phyloP scores from a whole-genome alignment of 2,797 vertebrate species.

The Ptychobarbus kaznakovi region DNA sequence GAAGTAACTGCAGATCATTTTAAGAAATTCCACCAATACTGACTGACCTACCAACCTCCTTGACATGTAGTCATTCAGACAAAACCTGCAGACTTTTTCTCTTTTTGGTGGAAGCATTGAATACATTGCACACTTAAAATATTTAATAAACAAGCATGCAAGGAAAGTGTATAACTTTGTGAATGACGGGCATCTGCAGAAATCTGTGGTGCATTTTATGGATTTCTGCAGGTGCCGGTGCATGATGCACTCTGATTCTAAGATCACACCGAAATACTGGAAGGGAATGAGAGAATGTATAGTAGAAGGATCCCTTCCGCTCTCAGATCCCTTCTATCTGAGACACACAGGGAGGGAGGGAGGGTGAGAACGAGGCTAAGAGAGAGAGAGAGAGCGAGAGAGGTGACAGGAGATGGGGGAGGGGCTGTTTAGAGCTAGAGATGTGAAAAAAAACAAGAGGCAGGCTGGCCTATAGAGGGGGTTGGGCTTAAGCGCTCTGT shows the following conservation, averaged over 20 bases:
- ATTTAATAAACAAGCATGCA: background rate
- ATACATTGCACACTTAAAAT: background rate
- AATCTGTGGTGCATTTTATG: background rate
- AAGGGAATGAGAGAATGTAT: constrained; percentile 27
- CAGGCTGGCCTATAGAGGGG: constrained; percentile 75
- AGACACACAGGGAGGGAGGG: constrained; percentile 39
- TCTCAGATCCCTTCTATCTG: constrained; percentile 81
- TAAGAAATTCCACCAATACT: background rate
- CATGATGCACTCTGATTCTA: background rate
- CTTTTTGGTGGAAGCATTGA: too few species aligned
- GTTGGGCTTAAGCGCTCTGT: constrained; percentile 77
- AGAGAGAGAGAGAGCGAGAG: constrained; percentile 30
- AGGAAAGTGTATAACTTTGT: background rate
- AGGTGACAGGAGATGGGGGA: constrained; percentile 71
- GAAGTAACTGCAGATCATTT: background rate
- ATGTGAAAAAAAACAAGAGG: constrained; percentile 71
- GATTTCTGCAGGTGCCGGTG: background rate
- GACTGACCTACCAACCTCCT: background rate
- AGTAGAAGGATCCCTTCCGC: constrained; percentile 71
- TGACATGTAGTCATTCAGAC: background rate
- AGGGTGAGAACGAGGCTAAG: constrained; percentile 60
- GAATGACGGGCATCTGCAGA: background rate
- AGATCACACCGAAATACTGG: constrained; percentile 37
- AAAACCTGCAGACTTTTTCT: background rate
- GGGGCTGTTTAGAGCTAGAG: constrained; percentile 70